A percentile compares a stretch with the other conserved stretches of the same genome.
Conservation (phyloP, 2,888 invertebrate genomes). For the Sinohyriopsis cumingii region DNA sequence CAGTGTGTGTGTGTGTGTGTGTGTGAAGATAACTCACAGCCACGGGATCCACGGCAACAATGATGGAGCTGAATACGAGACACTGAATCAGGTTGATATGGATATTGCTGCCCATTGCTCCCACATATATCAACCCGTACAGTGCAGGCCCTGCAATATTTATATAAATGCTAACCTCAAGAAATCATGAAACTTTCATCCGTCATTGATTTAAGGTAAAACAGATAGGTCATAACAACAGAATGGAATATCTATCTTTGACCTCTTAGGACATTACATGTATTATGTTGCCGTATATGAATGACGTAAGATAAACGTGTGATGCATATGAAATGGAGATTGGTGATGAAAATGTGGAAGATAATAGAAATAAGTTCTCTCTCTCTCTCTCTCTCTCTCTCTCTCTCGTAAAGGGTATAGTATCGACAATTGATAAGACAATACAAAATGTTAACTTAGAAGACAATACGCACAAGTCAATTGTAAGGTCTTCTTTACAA, state of each 20-base stretch:
- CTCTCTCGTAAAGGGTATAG: background rate
- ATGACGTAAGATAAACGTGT: no score
- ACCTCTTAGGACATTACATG: background rate
- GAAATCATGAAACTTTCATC: background rate
- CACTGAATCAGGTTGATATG: conserved; percentile 53
- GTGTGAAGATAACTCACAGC: conserved; percentile 70
- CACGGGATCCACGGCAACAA: conserved; percentile 77
- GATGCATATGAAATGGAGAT: no score
- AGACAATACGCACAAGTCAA: no score
- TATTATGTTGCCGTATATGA: no score
- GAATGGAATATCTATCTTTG: background rate
- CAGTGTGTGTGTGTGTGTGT: no score
- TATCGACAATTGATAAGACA: no score
- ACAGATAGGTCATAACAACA: background rate
- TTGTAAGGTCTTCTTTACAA: no score
- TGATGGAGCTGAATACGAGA: conserved; percentile 75
- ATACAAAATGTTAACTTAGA: no score
- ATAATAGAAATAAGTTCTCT: no score
- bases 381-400: no score
- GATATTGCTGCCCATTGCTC: conserved; percentile 59
- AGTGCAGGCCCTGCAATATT: conserved; percentile 53
- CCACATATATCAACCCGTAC: conserved; percentile 50
- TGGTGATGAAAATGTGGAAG: no score
- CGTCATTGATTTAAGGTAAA: background rate
- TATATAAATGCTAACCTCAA: background rate